Evolutionary conservation across 92 coral and sea anemone species (phyloP).

Genomic region (Porites divaricata): DNA sequence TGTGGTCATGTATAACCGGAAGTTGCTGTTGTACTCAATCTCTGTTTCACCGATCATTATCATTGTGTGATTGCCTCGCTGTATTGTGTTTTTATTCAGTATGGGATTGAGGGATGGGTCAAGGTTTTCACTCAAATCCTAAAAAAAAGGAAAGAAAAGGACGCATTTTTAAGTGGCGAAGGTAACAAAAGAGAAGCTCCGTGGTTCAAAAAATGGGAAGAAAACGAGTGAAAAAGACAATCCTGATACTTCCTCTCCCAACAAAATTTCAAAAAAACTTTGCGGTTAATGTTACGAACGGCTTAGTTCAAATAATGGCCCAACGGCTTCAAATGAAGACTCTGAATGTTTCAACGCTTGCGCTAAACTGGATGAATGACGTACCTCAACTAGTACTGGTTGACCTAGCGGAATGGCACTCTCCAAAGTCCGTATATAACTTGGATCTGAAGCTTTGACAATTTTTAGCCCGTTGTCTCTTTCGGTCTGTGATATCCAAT

Average conservation of each 20-base stretch:
- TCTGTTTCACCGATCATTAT: constrained; percentile 81
- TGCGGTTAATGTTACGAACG: too few species aligned
- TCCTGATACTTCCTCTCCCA: too few species aligned
- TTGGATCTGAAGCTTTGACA: constrained; percentile 89
- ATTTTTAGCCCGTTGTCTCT: constrained; percentile 81
- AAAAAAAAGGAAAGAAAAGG: background rate
- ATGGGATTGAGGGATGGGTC: constrained; percentile 93
- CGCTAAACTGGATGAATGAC: background rate
- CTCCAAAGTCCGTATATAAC: constrained; percentile 78
- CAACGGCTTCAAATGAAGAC: too few species aligned
- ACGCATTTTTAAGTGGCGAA: background rate
- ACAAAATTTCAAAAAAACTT: too few species aligned
- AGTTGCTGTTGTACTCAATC: constrained; percentile 94
- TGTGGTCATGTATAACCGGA: constrained; percentile 91
- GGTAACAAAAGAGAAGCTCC: background rate
- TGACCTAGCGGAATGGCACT: constrained; percentile 91
- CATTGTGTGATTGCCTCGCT: constrained; percentile 78
- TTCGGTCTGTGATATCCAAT: constrained; percentile 94
- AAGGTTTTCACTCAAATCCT: constrained; percentile 89
- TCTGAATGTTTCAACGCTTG: background rate
- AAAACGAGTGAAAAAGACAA: background rate
- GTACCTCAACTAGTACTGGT: constrained; percentile 92
- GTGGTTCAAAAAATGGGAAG: too few species aligned
- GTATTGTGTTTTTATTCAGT: constrained; percentile 69
- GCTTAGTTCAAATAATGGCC: too few species aligned